These are phyloP conservation scores for Eupithecia centaureata DNA, from an alignment of 2,888 invertebrate species.

Conservation along the genomic window DNA sequence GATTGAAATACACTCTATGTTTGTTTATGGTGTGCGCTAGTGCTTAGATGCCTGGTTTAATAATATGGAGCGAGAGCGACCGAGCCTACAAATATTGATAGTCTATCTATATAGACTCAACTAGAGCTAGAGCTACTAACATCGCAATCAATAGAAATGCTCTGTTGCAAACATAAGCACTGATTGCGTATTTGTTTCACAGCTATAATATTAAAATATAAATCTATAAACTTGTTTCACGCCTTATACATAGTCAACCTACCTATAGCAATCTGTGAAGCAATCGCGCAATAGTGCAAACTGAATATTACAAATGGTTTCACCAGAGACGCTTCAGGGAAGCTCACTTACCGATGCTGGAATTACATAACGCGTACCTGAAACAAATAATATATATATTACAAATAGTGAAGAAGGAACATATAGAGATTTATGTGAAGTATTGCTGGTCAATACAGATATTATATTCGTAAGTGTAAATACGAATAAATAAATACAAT, in stretches of 20 bases:
- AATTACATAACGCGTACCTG: constrained; percentile 67
- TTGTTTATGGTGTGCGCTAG: not conserved
- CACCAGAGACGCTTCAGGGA: constrained; percentile 17
- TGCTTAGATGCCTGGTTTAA: not conserved
- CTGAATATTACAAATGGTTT: constrained; percentile 25
- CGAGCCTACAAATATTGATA: not conserved
- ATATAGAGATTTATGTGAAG: not conserved
- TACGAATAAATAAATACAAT: too few relatives aligned
- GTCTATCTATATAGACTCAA: not conserved
- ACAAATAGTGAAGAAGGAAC: not conserved
- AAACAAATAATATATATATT: constrained; percentile 43
- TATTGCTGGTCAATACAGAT: not conserved
- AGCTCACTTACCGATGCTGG: constrained; percentile 53
- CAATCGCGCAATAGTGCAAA: constrained; percentile 18
- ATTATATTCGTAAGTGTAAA: not conserved
- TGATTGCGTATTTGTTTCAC: constrained; percentile 24
- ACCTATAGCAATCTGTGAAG: constrained; percentile 24
- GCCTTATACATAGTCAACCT: constrained; percentile 23
- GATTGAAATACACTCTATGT: not conserved
- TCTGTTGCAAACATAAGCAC: constrained; percentile 23
- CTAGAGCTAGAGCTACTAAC: not conserved
- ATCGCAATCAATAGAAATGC: constrained; percentile 10
- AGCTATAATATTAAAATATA: constrained; percentile 22
- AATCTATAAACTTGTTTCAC: constrained; percentile 29
- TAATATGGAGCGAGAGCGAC: not conserved